Percentiles rank a stretch among this genome's conserved stretches.
phyloP scores from a whole-genome alignment of 2,888 invertebrate genomes.

The Drosophila maculinotata region DNA sequence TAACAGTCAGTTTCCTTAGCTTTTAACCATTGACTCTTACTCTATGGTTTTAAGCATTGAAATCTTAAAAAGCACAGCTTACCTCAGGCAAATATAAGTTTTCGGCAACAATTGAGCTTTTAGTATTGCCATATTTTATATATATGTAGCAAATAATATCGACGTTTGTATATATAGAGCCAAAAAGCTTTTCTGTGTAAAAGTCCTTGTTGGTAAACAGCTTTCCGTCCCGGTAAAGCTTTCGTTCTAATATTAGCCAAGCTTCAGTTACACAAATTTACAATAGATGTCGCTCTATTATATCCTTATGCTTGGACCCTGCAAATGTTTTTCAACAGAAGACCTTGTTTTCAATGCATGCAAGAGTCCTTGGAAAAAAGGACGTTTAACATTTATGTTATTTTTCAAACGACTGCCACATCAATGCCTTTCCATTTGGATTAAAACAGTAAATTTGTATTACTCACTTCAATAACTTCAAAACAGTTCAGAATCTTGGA shows the following conservation, averaged over 20 bases:
- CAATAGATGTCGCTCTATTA: slow-evolving; percentile 16
- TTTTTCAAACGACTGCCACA: not conserved
- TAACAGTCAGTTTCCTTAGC: not conserved
- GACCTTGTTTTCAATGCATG: not conserved
- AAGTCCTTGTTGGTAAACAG: not conserved
- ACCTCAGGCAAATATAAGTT: not conserved
- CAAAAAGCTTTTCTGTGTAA: not conserved
- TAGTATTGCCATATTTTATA: not conserved
- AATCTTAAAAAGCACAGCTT: not conserved
- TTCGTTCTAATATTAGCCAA: not conserved
- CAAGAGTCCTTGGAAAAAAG: not conserved
- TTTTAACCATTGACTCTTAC: no score
- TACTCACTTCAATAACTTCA: not conserved
- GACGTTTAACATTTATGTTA: not conserved
- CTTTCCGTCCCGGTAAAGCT: slow-evolving; percentile 7
- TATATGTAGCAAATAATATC: no score
- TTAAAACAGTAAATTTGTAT: not conserved
- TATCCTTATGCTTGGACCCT: no score
- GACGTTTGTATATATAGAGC: no score
- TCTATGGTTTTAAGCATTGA: not conserved
- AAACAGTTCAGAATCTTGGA: not conserved
- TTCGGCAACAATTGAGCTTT: not conserved
- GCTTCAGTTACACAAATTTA: not conserved
- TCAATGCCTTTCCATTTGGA: not conserved
- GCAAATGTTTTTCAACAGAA: not conserved